phyloP scores from a whole-genome alignment of 92 coral and sea anemone species.

The Epizoanthus illoricatus region DNA sequence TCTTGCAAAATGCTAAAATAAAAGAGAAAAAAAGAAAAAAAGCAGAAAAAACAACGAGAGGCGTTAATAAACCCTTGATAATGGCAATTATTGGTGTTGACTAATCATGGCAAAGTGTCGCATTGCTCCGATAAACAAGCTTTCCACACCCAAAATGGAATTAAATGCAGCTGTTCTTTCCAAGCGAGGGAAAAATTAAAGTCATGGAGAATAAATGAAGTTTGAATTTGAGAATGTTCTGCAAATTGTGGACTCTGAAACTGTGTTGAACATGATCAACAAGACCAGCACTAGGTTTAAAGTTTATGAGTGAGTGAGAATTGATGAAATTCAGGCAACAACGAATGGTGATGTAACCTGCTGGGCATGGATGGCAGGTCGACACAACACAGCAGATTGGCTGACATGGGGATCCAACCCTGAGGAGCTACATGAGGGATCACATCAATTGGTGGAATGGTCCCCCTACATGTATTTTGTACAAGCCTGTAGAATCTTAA shows the following conservation, averaged over 20 bases:
- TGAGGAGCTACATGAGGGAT: conserved; percentile 45
- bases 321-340: conserved; percentile 60
- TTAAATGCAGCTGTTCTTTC: conserved; percentile 27
- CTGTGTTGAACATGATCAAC: conserved; percentile 60
- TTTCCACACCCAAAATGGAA: conserved; percentile 73
- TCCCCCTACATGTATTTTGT: conserved; percentile 43
- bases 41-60: too few species aligned
- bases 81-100: conserved; percentile 53
- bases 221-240: too few species aligned
- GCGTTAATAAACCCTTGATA: too few species aligned
- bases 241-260: conserved; percentile 51
- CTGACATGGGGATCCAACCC: conserved; percentile 55
- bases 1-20: too few species aligned
- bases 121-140: conserved; percentile 37
- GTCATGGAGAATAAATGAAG: conserved; percentile 21
- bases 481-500: conserved; percentile 42
- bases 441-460: conserved; percentile 65
- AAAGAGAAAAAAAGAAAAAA: too few species aligned
- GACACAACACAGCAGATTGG: background rate
- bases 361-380: conserved; percentile 46
- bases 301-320: conserved; percentile 51
- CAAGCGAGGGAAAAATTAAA: conserved; percentile 62
- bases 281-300: too few species aligned
- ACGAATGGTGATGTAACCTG: conserved; percentile 49
- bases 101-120: conserved; percentile 71